phyloP scores from a whole-genome alignment of 2,797 vertebrate species.

The Xenopus petersii region DNA sequence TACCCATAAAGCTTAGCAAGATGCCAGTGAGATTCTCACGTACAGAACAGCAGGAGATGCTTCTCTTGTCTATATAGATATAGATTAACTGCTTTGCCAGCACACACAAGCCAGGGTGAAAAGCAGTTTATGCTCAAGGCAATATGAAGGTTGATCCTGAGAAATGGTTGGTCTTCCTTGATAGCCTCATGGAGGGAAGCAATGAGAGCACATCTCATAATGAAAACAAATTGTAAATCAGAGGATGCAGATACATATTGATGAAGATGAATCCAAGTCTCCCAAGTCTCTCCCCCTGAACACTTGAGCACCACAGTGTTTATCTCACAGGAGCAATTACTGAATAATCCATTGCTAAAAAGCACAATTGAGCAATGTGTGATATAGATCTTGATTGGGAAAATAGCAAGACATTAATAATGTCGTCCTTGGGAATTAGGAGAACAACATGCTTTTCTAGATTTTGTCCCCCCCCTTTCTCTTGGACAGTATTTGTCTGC shows the following conservation, averaged over 20 bases:
- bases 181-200: neutral
- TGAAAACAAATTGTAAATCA: conserved; percentile 11
- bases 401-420: conserved; percentile 5
- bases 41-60: neutral
- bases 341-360: conserved; percentile 4
- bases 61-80: neutral
- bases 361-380: neutral
- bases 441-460: neutral
- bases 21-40: too few relatives aligned
- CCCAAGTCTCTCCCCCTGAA: neutral
- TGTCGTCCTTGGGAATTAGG: neutral
- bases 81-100: neutral
- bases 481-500: neutral
- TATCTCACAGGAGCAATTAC: neutral
- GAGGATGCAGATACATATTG: conserved; percentile 22
- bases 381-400: conserved; percentile 5
- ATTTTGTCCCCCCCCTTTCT: neutral
- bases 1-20: too few relatives aligned
- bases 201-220: conserved; percentile 1
- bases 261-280: conserved; percentile 24
- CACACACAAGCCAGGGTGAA: neutral
- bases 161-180: neutral
- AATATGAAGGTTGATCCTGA: conserved; percentile 1
- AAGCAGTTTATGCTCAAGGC: conserved; percentile 3
- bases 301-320: neutral